phyloP scores from a whole-genome alignment of 2,888 invertebrate species.

The Diadegma fenestrale region DNA sequence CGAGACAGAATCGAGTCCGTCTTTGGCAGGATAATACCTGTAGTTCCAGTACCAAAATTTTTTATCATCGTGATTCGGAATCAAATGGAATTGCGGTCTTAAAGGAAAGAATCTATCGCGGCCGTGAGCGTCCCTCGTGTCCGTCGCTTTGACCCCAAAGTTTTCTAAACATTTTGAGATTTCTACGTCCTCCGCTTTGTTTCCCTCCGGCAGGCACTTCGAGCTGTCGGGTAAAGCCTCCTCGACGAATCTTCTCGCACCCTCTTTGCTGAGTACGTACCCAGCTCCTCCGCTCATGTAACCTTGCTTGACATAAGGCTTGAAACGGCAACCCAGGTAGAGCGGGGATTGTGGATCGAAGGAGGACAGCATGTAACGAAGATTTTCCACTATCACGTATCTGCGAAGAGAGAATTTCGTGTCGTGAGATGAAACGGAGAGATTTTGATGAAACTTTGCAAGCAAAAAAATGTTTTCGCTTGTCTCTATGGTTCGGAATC shows the following conservation, averaged over 20 bases:
- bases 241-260: slow-evolving; percentile 91
- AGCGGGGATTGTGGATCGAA: slow-evolving; percentile 91
- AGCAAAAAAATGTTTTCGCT: background rate
- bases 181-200: slow-evolving; percentile 96
- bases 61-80: slow-evolving; percentile 92
- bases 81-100: slow-evolving; percentile 96
- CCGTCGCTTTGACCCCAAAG: slow-evolving; percentile 94
- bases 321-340: slow-evolving; percentile 96
- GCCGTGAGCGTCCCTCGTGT: slow-evolving; percentile 93
- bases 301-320: slow-evolving; percentile 93
- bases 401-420: slow-evolving; percentile 85
- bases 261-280: slow-evolving; percentile 95
- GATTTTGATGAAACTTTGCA: background rate
- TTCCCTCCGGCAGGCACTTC: slow-evolving; percentile 89
- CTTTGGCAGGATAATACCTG: slow-evolving; percentile 95
- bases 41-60: slow-evolving; percentile 97
- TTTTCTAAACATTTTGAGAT: slow-evolving; percentile 95
- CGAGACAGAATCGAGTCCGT: slow-evolving; percentile 96
- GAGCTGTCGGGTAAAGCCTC: slow-evolving; percentile 89
- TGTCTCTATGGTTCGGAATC: background rate
- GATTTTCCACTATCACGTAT: slow-evolving; percentile 97
- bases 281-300: slow-evolving; percentile 98
- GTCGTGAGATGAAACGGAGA: too few species aligned
- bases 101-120: slow-evolving; percentile 98
- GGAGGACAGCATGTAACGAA: slow-evolving; percentile 94